Evolutionary conservation across 2,113 vertebrate species (phyloP), one percentile per base, ranked within the genome.

Genomic region (Cacatua alba): DNA sequence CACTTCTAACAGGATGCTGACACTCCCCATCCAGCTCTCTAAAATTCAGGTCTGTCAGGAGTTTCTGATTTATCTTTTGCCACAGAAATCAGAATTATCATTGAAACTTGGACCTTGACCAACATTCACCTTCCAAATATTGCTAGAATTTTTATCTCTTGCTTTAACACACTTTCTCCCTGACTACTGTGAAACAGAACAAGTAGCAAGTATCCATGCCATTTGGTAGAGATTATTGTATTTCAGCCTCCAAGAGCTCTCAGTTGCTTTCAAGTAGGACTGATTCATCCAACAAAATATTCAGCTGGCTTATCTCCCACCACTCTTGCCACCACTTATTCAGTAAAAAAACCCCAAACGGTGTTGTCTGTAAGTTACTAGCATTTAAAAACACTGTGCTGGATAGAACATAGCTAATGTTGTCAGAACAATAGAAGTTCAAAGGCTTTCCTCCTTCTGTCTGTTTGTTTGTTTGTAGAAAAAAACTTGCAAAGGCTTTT

Each of bases 211-310:
- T 67, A 88, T 94, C 69, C 68, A 49, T 48, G 43, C 71, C 92
- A 60, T 62, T 80, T 81, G 35, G 31, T 77, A 41, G 33, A 67
- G 59, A 76, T 86, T 74, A 44, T 83, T 76, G 44, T 78, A 62
- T 94, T 92, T 93, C 75, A 89, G 57, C 57, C 43, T 90, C 39
- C 68, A 92, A 92, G 65, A 91, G 85, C 62, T 52, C 93, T 96
- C 72, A 76, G 25, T 57, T 59, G n/a, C 26, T 62, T 94, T 92
- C 94, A 94, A 87, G 86, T 87, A 91, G 44, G 46, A 90, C 68
- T 93, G 71, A 92, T 88, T 97, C 48, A 93, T 92, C 49, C 70
- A 90, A 69, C 35, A 92, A 92, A 94, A 96, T 91, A 46, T 63
- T 81, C 69, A 31, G 13, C 44, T 71, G 60, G 17, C 19, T 93